Base-by-base conservation (phyloP, 2,797 vertebrate genomes). In the Myotis daubentonii region DNA sequence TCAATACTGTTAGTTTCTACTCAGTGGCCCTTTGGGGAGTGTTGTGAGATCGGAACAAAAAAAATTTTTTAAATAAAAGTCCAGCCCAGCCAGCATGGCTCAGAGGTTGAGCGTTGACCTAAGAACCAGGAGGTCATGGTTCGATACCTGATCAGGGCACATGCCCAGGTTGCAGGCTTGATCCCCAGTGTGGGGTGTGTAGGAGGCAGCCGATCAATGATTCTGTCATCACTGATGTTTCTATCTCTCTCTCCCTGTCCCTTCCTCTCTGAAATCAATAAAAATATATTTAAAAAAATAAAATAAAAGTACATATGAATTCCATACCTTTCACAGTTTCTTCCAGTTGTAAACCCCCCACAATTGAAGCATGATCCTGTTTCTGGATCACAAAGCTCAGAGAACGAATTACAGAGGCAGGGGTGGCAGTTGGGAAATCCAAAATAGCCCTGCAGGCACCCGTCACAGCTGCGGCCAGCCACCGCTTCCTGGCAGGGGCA, bases 341-440 rank as follows among this genome's bases (percentile, higher is more conserved):
- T 97, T 55, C 99, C 99, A 0, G 97, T 94, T 5, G 98, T 97
- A 92, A 99, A 98, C 0, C 96, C 95, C 1, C 94, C 96, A 88
- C 99, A 99, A 82, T 94, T 72, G 60, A 98, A 92, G 96, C 99
- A 99, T 1, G 19, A 97, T 90, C 99, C 99, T 0, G 97, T 99
- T 85, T 97, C 66, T 0, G 97, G 96, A 49, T 99, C 96, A 10
- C 99, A 99, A 13, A 96, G 96, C 65, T 99, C 98, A 0, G 99
- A 55, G 0, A 98, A 96, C 6, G 98, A 97, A 0, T 99, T 98
- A 55, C 99, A 99, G 3, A 94, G 90, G 80, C 99, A 99, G 2
- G 97, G 98, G 3, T 28, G 98, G 95, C 99, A 99, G 53, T 84
- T 91, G 2, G 99, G 99, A 97, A 99, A 99, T 22, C 98, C 98